Base-by-base conservation (phyloP, 2,888 invertebrate genomes). In the Clitarchus hookeri region DNA sequence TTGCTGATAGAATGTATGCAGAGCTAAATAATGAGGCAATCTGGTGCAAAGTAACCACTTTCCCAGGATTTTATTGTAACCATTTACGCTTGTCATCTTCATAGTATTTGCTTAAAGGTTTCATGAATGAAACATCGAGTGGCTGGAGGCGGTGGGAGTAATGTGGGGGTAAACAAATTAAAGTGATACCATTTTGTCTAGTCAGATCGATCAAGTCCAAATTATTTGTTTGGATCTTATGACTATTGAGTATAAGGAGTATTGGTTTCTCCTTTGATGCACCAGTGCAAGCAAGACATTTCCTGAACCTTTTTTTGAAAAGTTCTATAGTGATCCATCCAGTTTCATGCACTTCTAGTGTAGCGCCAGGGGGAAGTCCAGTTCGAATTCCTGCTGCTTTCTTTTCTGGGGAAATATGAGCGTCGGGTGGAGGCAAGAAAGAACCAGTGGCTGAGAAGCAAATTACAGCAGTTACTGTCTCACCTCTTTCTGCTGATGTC, bases 41-140 rank as follows among this genome's bases (percentile, higher is more conserved):
- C 65, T 65, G 65, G 65, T 65, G 65, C 65, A 65, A 65, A 44
- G 4, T 82, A 82, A 82, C 27, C 12, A 82, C 44, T 23, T 82
- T 23, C n/a, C 82, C 82, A 44, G 82, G 82, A 82, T 82, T 27
- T 44, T 36, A 19, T 23, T 16, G 82, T 44, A 36, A 3, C 82
- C 82, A 27, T 82, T 82, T 82, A 6, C 36, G 27, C 82, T 27
- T 36, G 27, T 82, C 82, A 44, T 82, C 82, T n/a, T 82, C 82
- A 26, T 82, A 44, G 23, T 82, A 82, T 82, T 82, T 82, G 82
- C 82, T 82, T 9, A 82, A 44, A 23, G 82, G 82, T 44, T 82
- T 82, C 26, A 82, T 82, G 44, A 19, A 82, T 44, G 82, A 82
- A 82, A 26, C 82, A 26, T 82, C 1, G 13, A 82, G 27, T 36